A percentile compares a stretch with the other conserved stretches of the same genome.
These are phyloP conservation scores for Etheostoma cragini DNA, from an alignment of 2,113 vertebrate species.

Conservation along the genomic window DNA sequence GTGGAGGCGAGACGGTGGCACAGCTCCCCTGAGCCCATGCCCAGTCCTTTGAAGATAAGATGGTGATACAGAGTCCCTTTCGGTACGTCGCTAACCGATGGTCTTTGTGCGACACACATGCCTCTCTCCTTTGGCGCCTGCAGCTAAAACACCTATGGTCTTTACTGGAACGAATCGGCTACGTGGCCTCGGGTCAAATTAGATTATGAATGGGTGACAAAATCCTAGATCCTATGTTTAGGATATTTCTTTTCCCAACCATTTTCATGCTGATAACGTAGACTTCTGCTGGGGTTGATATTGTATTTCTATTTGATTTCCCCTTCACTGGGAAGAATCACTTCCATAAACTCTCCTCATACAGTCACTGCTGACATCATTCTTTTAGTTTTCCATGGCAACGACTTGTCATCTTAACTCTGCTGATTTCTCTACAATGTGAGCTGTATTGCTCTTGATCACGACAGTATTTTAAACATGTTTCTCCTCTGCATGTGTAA, in stretches of 20 bases:
- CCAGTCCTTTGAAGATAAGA: constrained; percentile 87
- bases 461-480: constrained; percentile 74
- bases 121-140: constrained; percentile 71
- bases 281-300: constrained; percentile 68
- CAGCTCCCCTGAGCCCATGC: constrained; percentile 81
- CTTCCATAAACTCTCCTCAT: constrained; percentile 56
- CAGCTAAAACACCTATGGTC: constrained; percentile 82
- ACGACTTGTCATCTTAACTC: constrained; percentile 66
- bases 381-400: constrained; percentile 67
- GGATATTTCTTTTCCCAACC: constrained; percentile 55
- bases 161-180: constrained; percentile 74
- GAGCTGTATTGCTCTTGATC: constrained; percentile 69
- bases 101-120: constrained; percentile 82
- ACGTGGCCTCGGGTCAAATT: constrained; percentile 74
- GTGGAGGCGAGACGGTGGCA: constrained; percentile 79
- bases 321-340: constrained; percentile 65
- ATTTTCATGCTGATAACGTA: constrained; percentile 74
- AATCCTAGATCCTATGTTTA: constrained; percentile 72
- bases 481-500: constrained; percentile 69
- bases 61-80: constrained; percentile 85
- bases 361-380: constrained; percentile 49
- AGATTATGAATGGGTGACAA: constrained; percentile 77
- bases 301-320: constrained; percentile 67
- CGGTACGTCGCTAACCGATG: constrained; percentile 79
- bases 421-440: constrained; percentile 65